phyloP scores from a whole-genome alignment of 1,140 invertebrate genomes.

The Adoxophyes honmai region DNA sequence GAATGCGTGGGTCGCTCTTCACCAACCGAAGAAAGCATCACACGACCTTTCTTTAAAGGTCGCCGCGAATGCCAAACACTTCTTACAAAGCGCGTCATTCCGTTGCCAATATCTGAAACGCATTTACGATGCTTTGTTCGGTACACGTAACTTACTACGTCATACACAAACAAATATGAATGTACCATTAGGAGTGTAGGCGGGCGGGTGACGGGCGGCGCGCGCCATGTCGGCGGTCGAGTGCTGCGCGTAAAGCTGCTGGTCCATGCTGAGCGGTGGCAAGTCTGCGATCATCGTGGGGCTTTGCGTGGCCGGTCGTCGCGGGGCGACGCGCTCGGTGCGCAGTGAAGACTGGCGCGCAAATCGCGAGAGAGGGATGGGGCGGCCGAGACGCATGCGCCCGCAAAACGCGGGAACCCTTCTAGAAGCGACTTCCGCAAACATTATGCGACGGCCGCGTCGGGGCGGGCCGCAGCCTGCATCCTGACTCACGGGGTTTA shows the following conservation, averaged over 20 bases:
- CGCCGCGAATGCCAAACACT: too few species aligned
- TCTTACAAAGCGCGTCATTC: too few species aligned
- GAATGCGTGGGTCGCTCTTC: too few species aligned
- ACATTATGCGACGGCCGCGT: slow-evolving; percentile 1
- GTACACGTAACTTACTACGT: slow-evolving; percentile 39
- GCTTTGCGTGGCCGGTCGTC: slow-evolving; percentile 32
- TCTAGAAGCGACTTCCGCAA: slow-evolving; percentile 51
- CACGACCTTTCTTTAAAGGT: too few species aligned
- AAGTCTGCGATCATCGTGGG: slow-evolving; percentile 62
- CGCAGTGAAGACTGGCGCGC: slow-evolving; percentile 64
- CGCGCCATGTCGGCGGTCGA: slow-evolving; percentile 25
- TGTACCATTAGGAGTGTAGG: slow-evolving; percentile 16
- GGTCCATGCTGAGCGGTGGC: slow-evolving; percentile 40
- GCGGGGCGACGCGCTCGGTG: slow-evolving; percentile 50
- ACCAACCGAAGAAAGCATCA: too few species aligned
- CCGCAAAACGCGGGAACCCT: slow-evolving; percentile 61
- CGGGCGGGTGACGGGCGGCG: slow-evolving; percentile 23
- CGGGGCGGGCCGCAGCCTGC: background rate
- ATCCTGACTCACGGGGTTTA: background rate
- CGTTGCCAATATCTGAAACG: too few species aligned
- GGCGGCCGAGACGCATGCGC: slow-evolving; percentile 53
- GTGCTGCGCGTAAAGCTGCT: slow-evolving; percentile 36
- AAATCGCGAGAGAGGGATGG: slow-evolving; percentile 52
- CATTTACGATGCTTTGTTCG: too few species aligned
- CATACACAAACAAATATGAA: slow-evolving; percentile 40